Base-by-base conservation (phyloP, 2,797 vertebrate species). In the Rhynchonycteris naso region DNA sequence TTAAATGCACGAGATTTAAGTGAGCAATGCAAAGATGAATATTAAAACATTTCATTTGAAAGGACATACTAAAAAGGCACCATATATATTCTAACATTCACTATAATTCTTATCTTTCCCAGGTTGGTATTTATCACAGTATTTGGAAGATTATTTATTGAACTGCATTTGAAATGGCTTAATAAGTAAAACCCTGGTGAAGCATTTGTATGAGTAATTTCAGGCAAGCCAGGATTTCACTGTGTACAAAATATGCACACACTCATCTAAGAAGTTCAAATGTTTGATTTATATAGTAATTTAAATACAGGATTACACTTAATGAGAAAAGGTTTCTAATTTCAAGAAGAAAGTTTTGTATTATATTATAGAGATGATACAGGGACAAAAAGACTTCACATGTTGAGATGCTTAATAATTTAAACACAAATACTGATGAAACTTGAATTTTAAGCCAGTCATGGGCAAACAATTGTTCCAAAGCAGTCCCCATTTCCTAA, bases 111-210 rank as follows among this genome's bases (percentile, higher is more conserved):
- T 95, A 69, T 56, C 63, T 22, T 95, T 81, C 47, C 61, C 47
- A 65, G 66, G 43, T 71, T 75, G 72, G 47, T 75, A 89, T 95
- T 65, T 94, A 75, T 66, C 68, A 54, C 12, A 65, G 58, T 71
- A 33, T 82, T 95, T 72, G 3, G 7, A 82, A 88, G 86, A 94
- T 90, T 93, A 86, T 81, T 90, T 95, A 83, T 68, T 85, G 76
- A 89, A 76, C 33, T 86, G 63, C 9, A 76, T 88, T 80, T 81
- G 56, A 96, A 93, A 84, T 56, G 76, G 47, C 15, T 10, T 30
- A 28, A 75, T 59, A 63, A 65, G 63, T 87, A 68, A 88, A 61
- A 22, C 22, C 26, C 2, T 14, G 52, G n/a, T 1, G 58, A 81
- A 81, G 66, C 28, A 94, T 63, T 61, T 80, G 11, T 50, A 52